A percentile compares a stretch with the other conserved stretches of the same genome.
Conservation (phyloP, 2,888 invertebrate species). For the Papilio demoleus region DNA sequence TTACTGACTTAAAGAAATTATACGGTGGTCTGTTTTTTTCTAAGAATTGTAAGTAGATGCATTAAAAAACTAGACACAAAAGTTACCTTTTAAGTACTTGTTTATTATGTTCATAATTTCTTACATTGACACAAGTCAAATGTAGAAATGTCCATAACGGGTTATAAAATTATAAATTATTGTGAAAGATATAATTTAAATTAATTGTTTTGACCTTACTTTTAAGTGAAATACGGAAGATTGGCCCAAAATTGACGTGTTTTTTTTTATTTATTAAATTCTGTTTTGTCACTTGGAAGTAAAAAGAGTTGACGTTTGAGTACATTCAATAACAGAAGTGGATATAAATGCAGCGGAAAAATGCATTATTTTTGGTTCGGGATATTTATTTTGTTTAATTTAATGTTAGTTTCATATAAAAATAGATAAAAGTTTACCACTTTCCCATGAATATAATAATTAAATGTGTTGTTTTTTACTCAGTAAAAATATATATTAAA, state of each 20-base stretch:
- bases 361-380: no score
- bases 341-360: no score
- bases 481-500: no score
- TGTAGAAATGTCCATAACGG: background rate
- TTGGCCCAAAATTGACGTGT: background rate
- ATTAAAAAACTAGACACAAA: no score
- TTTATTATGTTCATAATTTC: background rate
- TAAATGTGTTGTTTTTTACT: no score
- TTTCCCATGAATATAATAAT: background rate
- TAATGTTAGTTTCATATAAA: background rate
- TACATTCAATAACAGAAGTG: no score
- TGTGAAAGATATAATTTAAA: background rate
- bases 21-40: no score
- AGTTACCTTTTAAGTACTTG: background rate
- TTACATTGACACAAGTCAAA: background rate
- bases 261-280: background rate
- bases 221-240: conserved; percentile 11
- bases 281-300: background rate
- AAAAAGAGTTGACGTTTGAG: no score
- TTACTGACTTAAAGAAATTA: no score
- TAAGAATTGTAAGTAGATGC: no score
- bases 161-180: background rate
- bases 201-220: conserved; percentile 2
- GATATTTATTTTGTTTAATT: no score
- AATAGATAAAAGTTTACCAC: background rate